These are phyloP conservation scores for Nemoura dubitans DNA, from an alignment of 2,888 invertebrate genomes.

Conservation along the genomic window DNA sequence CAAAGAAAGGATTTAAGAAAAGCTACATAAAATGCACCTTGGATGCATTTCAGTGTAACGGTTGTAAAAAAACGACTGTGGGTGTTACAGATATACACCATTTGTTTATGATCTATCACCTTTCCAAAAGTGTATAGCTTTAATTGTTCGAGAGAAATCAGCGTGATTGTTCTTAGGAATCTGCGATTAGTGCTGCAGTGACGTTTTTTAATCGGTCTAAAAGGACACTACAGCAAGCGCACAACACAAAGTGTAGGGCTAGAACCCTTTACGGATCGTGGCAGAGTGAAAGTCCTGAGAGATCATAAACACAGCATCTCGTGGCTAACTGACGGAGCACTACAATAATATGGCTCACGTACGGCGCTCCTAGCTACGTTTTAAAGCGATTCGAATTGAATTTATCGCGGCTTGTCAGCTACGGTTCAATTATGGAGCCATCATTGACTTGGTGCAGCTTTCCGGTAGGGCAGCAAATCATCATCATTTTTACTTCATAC, in stretches of 20 bases:
- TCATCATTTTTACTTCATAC: not conserved
- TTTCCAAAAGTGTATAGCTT: not conserved
- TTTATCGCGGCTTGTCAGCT: not conserved
- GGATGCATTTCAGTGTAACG: not conserved
- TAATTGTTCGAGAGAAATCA: not conserved
- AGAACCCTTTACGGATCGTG: not conserved
- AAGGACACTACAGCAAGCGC: not conserved
- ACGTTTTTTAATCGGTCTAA: not conserved
- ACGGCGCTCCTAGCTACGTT: not conserved
- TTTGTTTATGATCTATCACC: not conserved
- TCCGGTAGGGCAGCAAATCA: not conserved
- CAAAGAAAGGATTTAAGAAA: not conserved
- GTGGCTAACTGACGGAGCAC: not conserved
- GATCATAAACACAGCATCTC: not conserved
- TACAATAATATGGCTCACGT: not conserved
- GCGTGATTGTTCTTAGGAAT: not conserved
- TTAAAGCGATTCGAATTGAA: constrained; percentile 7
- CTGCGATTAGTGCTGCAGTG: not conserved
- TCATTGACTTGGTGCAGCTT: not conserved
- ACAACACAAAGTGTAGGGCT: not conserved
- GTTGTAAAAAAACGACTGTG: not conserved
- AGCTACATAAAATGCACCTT: not conserved
- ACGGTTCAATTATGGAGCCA: not conserved
- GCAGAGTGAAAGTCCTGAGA: not conserved
- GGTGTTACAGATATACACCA: not conserved